Conservation (phyloP, 2,113 vertebrate genomes). For the Glaucomys volans region DNA sequence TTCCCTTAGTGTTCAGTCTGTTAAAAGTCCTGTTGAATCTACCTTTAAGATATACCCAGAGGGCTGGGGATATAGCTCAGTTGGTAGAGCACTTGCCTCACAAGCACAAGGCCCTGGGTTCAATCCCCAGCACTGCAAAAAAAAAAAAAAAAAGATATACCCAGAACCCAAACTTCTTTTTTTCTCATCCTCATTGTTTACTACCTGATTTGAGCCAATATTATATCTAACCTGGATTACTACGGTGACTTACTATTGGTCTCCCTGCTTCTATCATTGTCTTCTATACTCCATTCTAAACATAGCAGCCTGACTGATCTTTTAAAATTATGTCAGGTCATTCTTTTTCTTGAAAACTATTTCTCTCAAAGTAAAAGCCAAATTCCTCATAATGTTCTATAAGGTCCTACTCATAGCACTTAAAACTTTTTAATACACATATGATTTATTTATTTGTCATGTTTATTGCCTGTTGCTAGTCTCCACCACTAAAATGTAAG, state of each 20-base stretch:
- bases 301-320: not conserved
- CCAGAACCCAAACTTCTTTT: not conserved
- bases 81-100: no score
- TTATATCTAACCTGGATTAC: not conserved
- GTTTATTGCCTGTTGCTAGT: not conserved
- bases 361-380: constrained; percentile 16
- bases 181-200: not conserved
- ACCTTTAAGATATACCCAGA: not conserved
- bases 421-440: not conserved
- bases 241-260: not conserved
- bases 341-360: not conserved
- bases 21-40: not conserved
- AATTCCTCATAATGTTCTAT: not conserved
- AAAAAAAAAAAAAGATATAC: no score
- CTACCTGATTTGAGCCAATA: not conserved
- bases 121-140: no score
- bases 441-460: not conserved
- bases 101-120: no score
- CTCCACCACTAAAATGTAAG: not conserved
- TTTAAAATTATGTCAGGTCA: constrained; percentile 1
- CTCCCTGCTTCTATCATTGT: not conserved
- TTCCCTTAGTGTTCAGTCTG: not conserved
- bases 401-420: not conserved
- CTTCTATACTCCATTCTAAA: not conserved
- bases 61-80: no score